phyloP scores from a whole-genome alignment of 2,113 vertebrate species.

The Tauraco erythrolophus region DNA sequence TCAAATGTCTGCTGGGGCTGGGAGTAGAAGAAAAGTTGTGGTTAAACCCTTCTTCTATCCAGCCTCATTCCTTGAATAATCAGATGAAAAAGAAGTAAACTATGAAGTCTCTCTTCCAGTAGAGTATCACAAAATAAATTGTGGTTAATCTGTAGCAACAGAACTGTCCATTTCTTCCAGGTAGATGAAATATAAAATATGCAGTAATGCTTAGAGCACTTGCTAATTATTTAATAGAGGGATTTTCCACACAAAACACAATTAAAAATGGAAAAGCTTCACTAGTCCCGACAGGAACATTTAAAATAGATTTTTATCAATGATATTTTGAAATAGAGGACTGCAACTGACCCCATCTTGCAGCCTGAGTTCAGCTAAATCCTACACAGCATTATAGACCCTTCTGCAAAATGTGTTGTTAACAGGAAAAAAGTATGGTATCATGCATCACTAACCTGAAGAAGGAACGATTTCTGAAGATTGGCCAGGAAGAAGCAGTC shows the following conservation, averaged over 20 bases:
- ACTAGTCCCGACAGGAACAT: not conserved
- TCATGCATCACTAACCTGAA: not conserved
- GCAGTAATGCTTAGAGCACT: not conserved
- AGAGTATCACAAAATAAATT: not conserved
- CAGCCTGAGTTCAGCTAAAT: not conserved
- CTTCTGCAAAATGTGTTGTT: not conserved
- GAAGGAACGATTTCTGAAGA: not conserved
- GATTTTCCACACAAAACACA: constrained; percentile 3
- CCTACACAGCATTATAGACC: not conserved
- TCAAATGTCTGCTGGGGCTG: not conserved
- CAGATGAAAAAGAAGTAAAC: not conserved
- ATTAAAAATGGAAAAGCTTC: constrained; percentile 23
- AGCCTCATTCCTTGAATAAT: not conserved
- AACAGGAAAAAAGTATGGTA: not conserved
- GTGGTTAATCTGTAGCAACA: not conserved
- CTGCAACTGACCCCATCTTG: not conserved
- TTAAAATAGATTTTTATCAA: not conserved
- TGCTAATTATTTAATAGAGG: constrained; percentile 35
- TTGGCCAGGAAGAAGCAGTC: not conserved
- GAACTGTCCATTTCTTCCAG: not conserved
- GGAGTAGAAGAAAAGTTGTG: not conserved
- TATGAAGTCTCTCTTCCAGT: not conserved
- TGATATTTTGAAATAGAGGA: not conserved
- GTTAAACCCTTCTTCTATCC: not conserved
- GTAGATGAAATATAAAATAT: not conserved